phyloP scores from a whole-genome alignment of 2,888 invertebrate species.

The Neoaliturus tenellus region DNA sequence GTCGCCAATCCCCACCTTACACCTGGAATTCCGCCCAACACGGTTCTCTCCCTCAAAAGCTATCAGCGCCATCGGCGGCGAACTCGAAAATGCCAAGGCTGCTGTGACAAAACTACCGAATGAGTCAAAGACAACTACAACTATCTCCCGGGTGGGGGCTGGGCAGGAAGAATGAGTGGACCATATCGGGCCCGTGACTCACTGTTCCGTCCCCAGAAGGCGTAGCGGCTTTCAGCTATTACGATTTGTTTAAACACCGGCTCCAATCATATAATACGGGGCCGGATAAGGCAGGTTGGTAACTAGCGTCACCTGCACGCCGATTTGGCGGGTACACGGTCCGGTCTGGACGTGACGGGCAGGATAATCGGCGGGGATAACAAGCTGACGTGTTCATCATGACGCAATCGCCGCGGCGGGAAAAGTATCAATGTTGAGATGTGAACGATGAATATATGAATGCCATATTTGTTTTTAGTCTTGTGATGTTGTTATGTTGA shows the following conservation, averaged over 20 bases:
- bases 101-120: conserved; percentile 1
- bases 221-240: conserved; percentile 1
- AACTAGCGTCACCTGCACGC: neutral
- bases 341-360: neutral
- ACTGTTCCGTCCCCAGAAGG: neutral
- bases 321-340: conserved; percentile 3
- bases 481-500: too few relatives aligned
- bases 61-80: neutral
- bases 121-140: conserved; percentile 26
- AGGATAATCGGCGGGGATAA: neutral
- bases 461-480: too few relatives aligned
- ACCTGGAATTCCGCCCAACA: too few relatives aligned
- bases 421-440: neutral
- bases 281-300: neutral
- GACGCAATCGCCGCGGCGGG: too few relatives aligned
- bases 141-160: neutral
- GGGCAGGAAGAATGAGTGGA: neutral
- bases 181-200: conserved; percentile 17
- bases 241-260: conserved; percentile 28
- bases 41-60: neutral
- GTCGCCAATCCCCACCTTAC: too few relatives aligned
- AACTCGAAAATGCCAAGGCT: neutral
- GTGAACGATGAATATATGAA: too few relatives aligned
- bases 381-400: conserved; percentile 8
- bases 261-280: neutral